Evolutionary conservation across 2,113 vertebrate species (phyloP).

Genomic region (Burhinus oedicnemus): DNA sequence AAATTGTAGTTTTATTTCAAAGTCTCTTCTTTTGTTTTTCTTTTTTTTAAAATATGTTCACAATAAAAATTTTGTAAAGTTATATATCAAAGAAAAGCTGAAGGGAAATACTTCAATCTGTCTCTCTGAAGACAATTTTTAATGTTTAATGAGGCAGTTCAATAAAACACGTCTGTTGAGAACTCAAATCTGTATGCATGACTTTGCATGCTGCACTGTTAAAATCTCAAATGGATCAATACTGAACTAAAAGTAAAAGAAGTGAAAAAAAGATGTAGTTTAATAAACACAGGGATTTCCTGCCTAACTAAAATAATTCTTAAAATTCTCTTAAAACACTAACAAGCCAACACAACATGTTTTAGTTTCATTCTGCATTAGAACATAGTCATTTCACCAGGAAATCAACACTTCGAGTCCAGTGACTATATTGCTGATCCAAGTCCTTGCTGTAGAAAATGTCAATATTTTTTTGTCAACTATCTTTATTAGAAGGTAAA

Average conservation of each 20-base stretch:
- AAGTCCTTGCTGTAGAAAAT: background rate
- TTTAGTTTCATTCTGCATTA: background rate
- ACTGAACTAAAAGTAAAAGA: background rate
- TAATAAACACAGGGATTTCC: background rate
- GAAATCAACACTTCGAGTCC: background rate
- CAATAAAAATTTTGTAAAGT: background rate
- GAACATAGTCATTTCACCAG: background rate
- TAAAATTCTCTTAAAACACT: background rate
- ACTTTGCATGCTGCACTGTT: conserved; percentile 13
- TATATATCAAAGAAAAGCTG: conserved; percentile 3
- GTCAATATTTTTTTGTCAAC: background rate
- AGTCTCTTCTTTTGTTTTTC: background rate
- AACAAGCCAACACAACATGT: background rate
- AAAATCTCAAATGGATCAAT: conserved; percentile 40
- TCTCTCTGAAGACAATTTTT: conserved; percentile 49
- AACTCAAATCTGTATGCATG: conserved; percentile 40
- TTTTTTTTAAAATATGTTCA: background rate
- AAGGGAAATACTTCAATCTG: background rate
- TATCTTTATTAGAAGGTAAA: background rate
- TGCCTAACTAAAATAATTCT: conserved; percentile 2
- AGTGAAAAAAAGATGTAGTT: conserved; percentile 13
- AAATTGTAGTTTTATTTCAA: background rate
- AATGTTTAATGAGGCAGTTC: conserved; percentile 66
- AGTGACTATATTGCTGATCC: background rate
- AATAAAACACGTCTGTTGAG: conserved; percentile 42